Conservation (phyloP, 2,113 vertebrate genomes). For the Mesocricetus auratus region DNA sequence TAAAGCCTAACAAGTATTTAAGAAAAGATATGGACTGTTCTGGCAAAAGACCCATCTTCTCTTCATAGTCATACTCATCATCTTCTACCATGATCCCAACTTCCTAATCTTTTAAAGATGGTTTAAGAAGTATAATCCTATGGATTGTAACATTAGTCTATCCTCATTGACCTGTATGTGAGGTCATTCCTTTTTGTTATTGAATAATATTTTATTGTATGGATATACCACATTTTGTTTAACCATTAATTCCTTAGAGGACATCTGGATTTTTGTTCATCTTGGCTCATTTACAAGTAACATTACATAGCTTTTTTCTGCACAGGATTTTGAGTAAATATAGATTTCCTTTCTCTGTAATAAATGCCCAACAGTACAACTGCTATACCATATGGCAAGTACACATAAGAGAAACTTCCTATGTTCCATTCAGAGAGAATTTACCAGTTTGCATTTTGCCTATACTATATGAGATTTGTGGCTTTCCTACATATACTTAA, state of each 20-base stretch:
- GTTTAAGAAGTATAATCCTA: background rate
- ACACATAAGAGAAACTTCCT: background rate
- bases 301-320: background rate
- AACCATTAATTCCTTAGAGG: background rate
- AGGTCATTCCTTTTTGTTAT: background rate
- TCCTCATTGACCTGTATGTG: background rate
- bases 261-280: background rate
- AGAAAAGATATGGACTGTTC: background rate
- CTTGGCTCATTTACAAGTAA: constrained; percentile 3
- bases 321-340: background rate
- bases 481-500: background rate
- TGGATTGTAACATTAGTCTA: background rate
- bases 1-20: no score
- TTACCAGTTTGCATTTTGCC: background rate
- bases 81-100: background rate
- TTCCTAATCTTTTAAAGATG: background rate
- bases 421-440: background rate
- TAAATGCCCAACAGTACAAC: background rate
- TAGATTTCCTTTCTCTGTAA: constrained; percentile 41
- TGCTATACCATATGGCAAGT: background rate
- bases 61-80: background rate
- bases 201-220: background rate
- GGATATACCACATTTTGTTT: background rate
- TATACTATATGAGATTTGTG: background rate
- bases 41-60: background rate